A percentile compares a stretch with the other conserved stretches of the same genome.
Evolutionary conservation across 1,140 invertebrate species (phyloP).

Genomic region (Xylocopa sonorina): DNA sequence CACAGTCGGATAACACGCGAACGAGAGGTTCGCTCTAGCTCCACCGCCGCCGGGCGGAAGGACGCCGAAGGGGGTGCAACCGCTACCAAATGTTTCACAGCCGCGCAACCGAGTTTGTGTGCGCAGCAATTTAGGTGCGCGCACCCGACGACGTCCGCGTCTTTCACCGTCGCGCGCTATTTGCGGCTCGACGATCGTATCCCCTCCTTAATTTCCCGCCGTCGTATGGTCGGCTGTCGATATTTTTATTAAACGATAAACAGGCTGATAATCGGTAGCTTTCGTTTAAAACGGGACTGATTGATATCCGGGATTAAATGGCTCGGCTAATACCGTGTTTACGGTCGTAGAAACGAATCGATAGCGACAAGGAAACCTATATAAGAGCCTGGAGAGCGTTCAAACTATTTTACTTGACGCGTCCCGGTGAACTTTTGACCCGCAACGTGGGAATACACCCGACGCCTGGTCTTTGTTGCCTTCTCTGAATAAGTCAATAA

Average conservation of each 20-base stretch:
- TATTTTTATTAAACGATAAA: no score
- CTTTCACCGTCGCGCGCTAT: constrained; percentile 44
- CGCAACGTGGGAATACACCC: no score
- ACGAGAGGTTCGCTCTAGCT: constrained; percentile 51
- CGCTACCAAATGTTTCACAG: constrained; percentile 51
- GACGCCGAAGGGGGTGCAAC: constrained; percentile 30
- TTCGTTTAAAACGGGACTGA: no score
- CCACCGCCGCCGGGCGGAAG: constrained; percentile 54
- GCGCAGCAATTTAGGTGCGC: constrained; percentile 35
- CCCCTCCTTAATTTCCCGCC: no score
- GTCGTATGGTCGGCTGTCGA: no score
- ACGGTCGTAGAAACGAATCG: no score
- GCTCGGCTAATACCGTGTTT: no score
- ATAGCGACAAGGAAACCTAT: neutral
- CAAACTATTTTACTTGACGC: neutral
- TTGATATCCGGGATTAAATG: no score
- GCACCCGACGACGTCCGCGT: constrained; percentile 20
- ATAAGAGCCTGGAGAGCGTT: neutral
- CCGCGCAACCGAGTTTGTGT: constrained; percentile 30
- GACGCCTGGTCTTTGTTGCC: no score
- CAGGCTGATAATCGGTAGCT: no score
- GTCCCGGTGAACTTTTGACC: neutral
- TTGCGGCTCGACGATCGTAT: constrained; percentile 41
- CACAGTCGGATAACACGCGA: constrained; percentile 65
- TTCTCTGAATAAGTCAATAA: no score